Base-by-base conservation (phyloP, 2,888 invertebrate genomes). In the Sinohyriopsis cumingii region DNA sequence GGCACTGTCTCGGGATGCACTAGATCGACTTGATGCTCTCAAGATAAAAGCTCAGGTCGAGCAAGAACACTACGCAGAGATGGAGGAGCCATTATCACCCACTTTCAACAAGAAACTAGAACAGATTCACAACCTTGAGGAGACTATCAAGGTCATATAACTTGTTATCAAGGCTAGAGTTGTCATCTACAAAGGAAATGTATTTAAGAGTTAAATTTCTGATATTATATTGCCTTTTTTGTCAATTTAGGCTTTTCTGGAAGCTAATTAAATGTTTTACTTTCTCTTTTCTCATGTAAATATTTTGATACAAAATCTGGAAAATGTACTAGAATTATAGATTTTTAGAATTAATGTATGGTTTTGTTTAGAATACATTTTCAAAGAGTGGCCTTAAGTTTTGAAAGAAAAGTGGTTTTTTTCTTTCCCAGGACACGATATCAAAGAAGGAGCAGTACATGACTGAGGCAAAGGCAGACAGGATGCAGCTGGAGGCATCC, bases 381-480 rank as follows among this genome's bases (percentile, higher is more conserved):
- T 2, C 9, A 22, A 3, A 57, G 57, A 24, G n/a, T 24, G 12
- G 57, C 6, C 28, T n/a, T n/a, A 22, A 20, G 19, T 20, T n/a
- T 22, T 22, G 20, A 64, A 54, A 53, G 5, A 54, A 55, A 67
- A 67, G 25, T 53, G 12, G 5, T 55, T 6, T 22, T 61, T 62
- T 63, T 33, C 53, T 25, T 63, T 72, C 73, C 18, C 74, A 88
- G 87, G 76, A 68, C 55, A 86, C 84, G n/a, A 77, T 86, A 22
- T 64, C 81, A 7, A 83, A 84, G 74, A 87, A 87, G 70, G 84
- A 86, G 67, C 75, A 82, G 71, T 86, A 86, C 69, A 77, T 89
- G 33, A 70, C 63, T 9, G 82, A 82, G 53, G 86, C 85, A 9
- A 80, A 82, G 67, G 76, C 81, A 9, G 83, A 86, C 65, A 77